Evolutionary conservation across 2,113 vertebrate genomes (phyloP).

Genomic region (Tyrannus savana): DNA sequence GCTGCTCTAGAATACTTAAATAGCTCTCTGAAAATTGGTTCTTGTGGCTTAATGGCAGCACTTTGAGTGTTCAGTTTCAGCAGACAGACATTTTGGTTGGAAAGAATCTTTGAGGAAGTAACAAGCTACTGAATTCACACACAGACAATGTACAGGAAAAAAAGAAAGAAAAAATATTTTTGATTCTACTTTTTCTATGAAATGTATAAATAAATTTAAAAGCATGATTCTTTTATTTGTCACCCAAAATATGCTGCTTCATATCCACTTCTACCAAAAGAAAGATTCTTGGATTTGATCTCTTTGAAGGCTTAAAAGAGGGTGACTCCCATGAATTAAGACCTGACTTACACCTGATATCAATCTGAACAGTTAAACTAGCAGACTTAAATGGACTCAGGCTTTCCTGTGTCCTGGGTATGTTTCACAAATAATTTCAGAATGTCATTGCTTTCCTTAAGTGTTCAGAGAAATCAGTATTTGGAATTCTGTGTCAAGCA

Average conservation of each 20-base stretch:
- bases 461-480: not conserved
- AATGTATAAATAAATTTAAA: not conserved
- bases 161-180: not conserved
- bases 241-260: not conserved
- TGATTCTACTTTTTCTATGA: not conserved
- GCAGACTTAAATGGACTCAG: not conserved
- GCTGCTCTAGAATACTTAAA: constrained; percentile 38
- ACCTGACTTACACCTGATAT: not conserved
- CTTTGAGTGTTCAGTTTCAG: not conserved
- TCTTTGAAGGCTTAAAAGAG: not conserved
- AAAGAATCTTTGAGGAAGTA: constrained; percentile 38
- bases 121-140: constrained; percentile 31
- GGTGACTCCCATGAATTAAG: not conserved
- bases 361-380: not conserved
- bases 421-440: not conserved
- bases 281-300: not conserved
- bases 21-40: constrained; percentile 50
- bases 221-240: not conserved
- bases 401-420: not conserved
- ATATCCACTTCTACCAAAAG: not conserved
- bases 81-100: constrained; percentile 18
- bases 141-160: not conserved
- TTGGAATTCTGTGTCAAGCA: not conserved
- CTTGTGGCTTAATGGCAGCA: constrained; percentile 51
- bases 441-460: not conserved